A percentile compares a stretch with the other conserved stretches of the same genome.
Conservation (phyloP, 2,888 invertebrate species). For the Neria commutata region DNA sequence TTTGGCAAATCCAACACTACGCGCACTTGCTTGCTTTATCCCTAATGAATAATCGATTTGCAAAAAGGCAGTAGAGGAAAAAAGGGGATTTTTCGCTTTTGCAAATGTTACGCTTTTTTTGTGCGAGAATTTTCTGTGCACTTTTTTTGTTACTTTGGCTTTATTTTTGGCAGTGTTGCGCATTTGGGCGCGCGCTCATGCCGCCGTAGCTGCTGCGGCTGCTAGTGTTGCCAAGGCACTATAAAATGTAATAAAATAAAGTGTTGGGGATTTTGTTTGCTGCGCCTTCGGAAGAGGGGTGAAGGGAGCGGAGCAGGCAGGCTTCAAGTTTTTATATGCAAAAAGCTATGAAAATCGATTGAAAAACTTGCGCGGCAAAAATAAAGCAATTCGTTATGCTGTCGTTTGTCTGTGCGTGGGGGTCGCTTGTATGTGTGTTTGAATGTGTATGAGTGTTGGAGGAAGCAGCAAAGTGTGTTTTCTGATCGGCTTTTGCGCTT, state of each 20-base stretch:
- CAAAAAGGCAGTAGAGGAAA: not conserved
- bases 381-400: conserved; percentile 39
- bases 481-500: not conserved
- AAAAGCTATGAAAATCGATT: conserved; percentile 39
- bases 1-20: too few relatives aligned
- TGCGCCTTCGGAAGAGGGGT: too few relatives aligned
- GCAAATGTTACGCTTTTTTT: conserved; percentile 10
- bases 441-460: conserved; percentile 3
- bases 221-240: conserved; percentile 24
- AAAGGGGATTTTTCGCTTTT: not conserved
- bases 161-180: conserved; percentile 5
- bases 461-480: not conserved
- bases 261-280: conserved; percentile 45
- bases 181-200: too few relatives aligned
- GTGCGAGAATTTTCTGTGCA: conserved; percentile 20
- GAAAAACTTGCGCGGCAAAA: conserved; percentile 36
- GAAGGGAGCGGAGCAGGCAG: too few relatives aligned
- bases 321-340: too few relatives aligned
- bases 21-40: conserved; percentile 12
- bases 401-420: conserved; percentile 17
- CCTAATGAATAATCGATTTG: conserved; percentile 33
- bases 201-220: not conserved
- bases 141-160: conserved; percentile 30
- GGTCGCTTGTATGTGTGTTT: not conserved
- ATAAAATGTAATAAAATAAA: conserved; percentile 53